Base-by-base conservation (phyloP, 2,888 invertebrate genomes). In the Adelognathus sp. region DNA sequence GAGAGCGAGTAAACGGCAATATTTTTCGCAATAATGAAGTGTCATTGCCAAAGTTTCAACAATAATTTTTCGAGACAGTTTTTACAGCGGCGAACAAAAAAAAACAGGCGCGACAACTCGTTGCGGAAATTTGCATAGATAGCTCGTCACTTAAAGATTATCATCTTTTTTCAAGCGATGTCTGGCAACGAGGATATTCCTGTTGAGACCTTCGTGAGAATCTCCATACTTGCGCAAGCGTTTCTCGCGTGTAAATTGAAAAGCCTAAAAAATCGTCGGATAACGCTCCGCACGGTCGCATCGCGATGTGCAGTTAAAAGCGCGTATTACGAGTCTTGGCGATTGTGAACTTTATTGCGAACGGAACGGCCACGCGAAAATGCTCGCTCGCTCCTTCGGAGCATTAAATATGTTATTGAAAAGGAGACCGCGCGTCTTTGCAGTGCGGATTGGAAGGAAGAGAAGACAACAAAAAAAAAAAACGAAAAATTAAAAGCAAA, bases 301-400 rank as follows among this genome's bases (percentile, higher is more conserved):
- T 67, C 67, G n/a, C 63, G 79, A 79, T 76, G 76, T 76, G 79
- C 79, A 79, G 76, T 76, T 79, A 79, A 79, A 76, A 75, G 72
- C 71, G 63, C 72, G 72, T 79, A 72, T 79, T 79, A 79, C 71
- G 79, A 79, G 76, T 72, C 79, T 76, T 76, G n/a, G 16, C 79
- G 75, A 79, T 79, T 71, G 79, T 61, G 61, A 46, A 79, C 50
- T 79, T 79, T 79, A 79, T 79, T 72, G 76, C 75, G 33, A 72
- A 72, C 63, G 79, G n/a, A 72, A 76, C 79, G 69, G 67, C 72
- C 69, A 72, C 71, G 72, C 75, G 72, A 66, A 54, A 75, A 56
- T 67, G 16, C 61, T 33, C 31, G 24, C 27, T 27, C 18, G 31
- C 16, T 46, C 41, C 6, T 14, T 2, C 61, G 16, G 31, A 56